Evolutionary conservation across 2,113 vertebrate species (phyloP), one percentile per base, ranked within the genome.

Genomic region (Charina bottae): DNA sequence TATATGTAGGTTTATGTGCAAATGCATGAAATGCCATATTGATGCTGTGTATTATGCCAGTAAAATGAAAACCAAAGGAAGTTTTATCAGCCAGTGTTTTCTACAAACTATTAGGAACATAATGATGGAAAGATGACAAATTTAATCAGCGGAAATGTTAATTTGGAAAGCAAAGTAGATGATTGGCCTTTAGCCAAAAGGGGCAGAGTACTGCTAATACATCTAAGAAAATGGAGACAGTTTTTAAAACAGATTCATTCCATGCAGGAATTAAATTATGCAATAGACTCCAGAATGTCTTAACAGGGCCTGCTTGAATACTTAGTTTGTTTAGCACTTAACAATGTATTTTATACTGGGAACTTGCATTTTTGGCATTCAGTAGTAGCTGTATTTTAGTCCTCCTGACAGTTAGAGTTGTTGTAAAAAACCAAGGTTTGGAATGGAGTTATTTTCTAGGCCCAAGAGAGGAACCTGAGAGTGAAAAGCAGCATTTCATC

Each of bases 201-300:
- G 89, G 91, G 12, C n/a, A 9, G 42, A 83, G 49, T 21, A 6
- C 28, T 93, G 24, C 1, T 54, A 8, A 23, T 91, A 0, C 28
- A 12, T 91, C 72, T 84, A 85, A 88, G 92, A 83, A 92, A 53
- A 83, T 86, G 83, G 72, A 93, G 59, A 83, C 62, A 59, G 53
- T 88, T 94, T 49, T 49, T 83, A 93, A 93, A 89, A 85, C 84
- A 86, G 33, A 92, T 91, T 94, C 78, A 89, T 93, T 95, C 92
- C 28, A 0, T 62, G 28, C 3, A 85, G 62, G 88, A 95, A 62
- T 83, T 17, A 42, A 46, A 85, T 90, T 46, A 33, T 92, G 21
- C 89, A 53, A 1, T 53, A 85, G 83, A 91, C 28, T 95, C n/a
- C 54, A 54, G 86, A 89, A 92, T 90, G 88, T 92, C 90, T 89